Evolutionary conservation across 2,113 vertebrate species (phyloP), one percentile per base, ranked within the genome.

Genomic region (Rhinopomastus cyanomelas): DNA sequence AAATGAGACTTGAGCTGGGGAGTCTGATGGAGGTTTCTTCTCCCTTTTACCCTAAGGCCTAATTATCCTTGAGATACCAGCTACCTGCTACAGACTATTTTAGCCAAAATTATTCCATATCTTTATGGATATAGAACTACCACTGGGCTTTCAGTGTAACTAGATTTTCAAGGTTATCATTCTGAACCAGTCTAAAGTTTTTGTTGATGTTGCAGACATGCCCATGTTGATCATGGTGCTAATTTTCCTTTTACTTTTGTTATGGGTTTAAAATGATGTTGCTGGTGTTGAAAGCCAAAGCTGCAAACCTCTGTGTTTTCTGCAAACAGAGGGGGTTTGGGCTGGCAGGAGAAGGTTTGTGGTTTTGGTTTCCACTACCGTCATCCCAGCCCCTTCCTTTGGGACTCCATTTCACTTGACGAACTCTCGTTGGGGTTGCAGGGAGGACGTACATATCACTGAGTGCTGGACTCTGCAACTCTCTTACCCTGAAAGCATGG

Each of bases 371-470:
- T 42, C 39, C 15, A 15, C 39, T 15, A 11, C 8, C 2, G 1
- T 1, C 2, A 1, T 3, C 3, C 2, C 10, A 10, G 7, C 55
- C 55, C 30, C 53, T 42, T 42, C 39, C 39, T 42, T 42, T 42
- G 39, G 11, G 39, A 42, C 39, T 42, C 39, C 15, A 42, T 42
- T 42, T 42, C 39, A 42, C 39, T 42, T 42, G 39, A 12, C 39
- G 11, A 42, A 11, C 15, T 42, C 39, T 42, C 39, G 15, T 42
- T 15, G 11, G 39, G 39, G 39, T 42, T 42, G 39, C 39, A 42
- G 39, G 15, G 39, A 42, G 39, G 39, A 15, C 39, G 15, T 15
- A 42, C 39, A 42, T 42, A 15, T 42, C 39, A 42, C 39, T 42
- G 39, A 42, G 39, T 42, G 39, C 39, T 42, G n/a, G n/a, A 42